These are phyloP conservation scores for Leptopterna dolabrata DNA, from an alignment of 2,888 invertebrate species.

Conservation along the genomic window DNA sequence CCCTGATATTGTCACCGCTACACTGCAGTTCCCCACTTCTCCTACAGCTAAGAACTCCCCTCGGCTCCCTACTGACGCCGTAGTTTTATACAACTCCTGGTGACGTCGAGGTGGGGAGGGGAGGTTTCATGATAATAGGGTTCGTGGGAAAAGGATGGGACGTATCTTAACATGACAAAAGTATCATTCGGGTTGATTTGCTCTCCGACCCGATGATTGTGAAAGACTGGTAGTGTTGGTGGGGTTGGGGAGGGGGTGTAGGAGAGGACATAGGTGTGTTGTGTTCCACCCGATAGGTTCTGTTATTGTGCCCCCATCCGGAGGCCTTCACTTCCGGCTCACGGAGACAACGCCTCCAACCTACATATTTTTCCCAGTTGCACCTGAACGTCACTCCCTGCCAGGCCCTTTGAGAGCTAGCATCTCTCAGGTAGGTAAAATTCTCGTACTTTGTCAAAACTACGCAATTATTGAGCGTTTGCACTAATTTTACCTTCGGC, in stretches of 20 bases:
- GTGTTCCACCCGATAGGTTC: constrained; percentile 59
- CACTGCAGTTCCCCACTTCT: not conserved
- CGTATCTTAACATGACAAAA: constrained; percentile 37
- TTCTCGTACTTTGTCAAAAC: not conserved
- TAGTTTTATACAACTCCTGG: not conserved
- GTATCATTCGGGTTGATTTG: constrained; percentile 21
- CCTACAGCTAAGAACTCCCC: not conserved
- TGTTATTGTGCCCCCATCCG: constrained; percentile 57
- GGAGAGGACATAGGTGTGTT: constrained; percentile 48
- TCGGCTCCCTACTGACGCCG: not conserved
- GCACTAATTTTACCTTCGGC: too few relatives aligned
- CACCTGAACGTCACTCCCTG: constrained; percentile 49
- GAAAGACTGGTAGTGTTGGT: not conserved
- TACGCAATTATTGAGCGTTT: too few relatives aligned
- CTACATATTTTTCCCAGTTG: constrained; percentile 54
- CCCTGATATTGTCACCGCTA: not conserved
- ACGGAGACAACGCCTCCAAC: constrained; percentile 40
- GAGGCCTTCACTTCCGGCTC: constrained; percentile 41
- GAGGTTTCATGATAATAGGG: not conserved
- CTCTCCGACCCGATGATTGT: not conserved
- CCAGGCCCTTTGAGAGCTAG: constrained; percentile 39
- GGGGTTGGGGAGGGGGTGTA: not conserved
- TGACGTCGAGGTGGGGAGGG: not conserved
- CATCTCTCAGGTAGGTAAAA: constrained; percentile 33
- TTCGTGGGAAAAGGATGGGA: constrained; percentile 34